Conservation (phyloP, 1,140 invertebrate species). For the Augochlora pura region DNA sequence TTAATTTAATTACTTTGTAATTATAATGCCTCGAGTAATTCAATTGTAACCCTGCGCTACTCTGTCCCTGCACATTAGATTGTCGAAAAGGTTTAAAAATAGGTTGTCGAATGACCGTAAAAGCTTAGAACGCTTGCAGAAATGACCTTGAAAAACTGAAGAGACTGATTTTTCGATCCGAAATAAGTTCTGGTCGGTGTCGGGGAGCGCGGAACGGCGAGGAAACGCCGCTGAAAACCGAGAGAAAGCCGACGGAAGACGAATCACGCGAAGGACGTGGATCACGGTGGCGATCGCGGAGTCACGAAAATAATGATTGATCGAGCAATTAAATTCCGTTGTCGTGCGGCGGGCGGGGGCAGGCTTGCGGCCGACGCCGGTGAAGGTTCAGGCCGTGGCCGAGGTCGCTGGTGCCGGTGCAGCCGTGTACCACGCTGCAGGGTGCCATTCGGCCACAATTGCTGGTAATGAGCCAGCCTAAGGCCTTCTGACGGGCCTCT, state of each 20-base stretch:
- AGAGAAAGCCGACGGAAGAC: neutral
- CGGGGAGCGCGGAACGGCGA: too few relatives aligned
- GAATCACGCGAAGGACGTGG: constrained; percentile 17
- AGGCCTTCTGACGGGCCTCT: constrained; percentile 67
- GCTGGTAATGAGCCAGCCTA: constrained; percentile 77
- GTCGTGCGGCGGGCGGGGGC: constrained; percentile 70
- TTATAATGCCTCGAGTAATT: too few relatives aligned
- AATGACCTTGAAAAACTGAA: too few relatives aligned
- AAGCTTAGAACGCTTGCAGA: too few relatives aligned
- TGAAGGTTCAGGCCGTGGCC: constrained; percentile 46
- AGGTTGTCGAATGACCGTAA: too few relatives aligned
- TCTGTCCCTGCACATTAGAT: too few relatives aligned
- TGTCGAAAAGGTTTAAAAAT: too few relatives aligned
- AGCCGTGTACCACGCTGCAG: constrained; percentile 69
- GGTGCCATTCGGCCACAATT: constrained; percentile 76
- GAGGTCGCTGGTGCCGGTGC: constrained; percentile 54
- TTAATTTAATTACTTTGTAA: too few relatives aligned
- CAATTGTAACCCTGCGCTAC: too few relatives aligned
- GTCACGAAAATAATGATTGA: constrained; percentile 76
- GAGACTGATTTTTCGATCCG: too few relatives aligned
- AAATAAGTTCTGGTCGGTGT: too few relatives aligned
- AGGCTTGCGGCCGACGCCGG: constrained; percentile 45
- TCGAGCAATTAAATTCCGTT: constrained; percentile 79
- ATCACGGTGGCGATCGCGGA: constrained; percentile 52
- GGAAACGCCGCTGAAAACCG: neutral